These are phyloP conservation scores for Lucilia cuprina DNA, from an alignment of 1,140 invertebrate species.

Conservation along the genomic window DNA sequence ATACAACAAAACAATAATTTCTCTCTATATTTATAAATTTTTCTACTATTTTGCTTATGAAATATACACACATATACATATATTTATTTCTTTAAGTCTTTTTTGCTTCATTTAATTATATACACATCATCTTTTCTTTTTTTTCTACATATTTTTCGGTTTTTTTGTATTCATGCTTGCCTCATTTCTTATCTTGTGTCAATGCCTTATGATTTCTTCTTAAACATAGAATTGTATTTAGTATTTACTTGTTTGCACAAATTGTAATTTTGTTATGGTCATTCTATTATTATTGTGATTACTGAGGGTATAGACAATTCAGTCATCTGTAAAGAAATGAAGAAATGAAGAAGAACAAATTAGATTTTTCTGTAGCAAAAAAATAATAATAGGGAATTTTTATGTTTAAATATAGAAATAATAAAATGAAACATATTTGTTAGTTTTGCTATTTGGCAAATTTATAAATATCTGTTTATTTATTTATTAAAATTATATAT, in stretches of 20 bases:
- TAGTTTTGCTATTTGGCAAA: too few relatives aligned
- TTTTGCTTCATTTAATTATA: slow-evolving; percentile 12
- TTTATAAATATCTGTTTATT: not conserved
- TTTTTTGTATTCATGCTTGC: not conserved
- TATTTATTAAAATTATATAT: not conserved
- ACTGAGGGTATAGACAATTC: not conserved
- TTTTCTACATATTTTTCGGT: not conserved
- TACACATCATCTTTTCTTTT: not conserved
- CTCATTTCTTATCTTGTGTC: not conserved
- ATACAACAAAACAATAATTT: not conserved
- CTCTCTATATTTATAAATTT: not conserved
- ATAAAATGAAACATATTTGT: not conserved
- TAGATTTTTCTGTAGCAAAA: not conserved
- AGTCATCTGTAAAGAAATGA: slow-evolving; percentile 23
- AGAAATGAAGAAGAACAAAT: slow-evolving; percentile 26
- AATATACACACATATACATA: not conserved
- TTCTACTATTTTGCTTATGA: not conserved
- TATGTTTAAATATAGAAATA: not conserved
- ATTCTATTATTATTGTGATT: not conserved
- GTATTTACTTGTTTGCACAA: slow-evolving; percentile 4
- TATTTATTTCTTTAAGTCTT: not conserved
- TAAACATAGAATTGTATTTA: not conserved
- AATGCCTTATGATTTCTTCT: slow-evolving; percentile 1
- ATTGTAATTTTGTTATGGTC: slow-evolving; percentile 11
- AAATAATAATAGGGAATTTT: not conserved